Evolutionary conservation across 2,888 invertebrate species (phyloP).

Genomic region (Athrips mouffetella): DNA sequence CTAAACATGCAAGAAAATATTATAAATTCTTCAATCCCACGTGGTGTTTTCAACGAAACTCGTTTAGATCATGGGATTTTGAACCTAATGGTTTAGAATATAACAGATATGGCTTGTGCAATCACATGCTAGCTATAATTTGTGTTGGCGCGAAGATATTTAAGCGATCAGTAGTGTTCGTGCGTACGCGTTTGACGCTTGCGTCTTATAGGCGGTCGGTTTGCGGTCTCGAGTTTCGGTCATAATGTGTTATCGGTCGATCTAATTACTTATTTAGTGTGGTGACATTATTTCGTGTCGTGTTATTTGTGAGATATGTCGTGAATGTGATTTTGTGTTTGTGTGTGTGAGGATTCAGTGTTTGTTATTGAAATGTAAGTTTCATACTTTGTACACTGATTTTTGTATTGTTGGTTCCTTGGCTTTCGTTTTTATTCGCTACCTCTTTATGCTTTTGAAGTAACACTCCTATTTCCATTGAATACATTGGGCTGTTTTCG

Average conservation of each 20-base stretch:
- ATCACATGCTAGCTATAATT: conserved; percentile 32
- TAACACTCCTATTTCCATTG: background rate
- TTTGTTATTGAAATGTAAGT: conserved; percentile 16
- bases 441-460: no score
- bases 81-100: background rate
- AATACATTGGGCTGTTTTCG: conserved; percentile 9
- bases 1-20: background rate
- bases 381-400: background rate
- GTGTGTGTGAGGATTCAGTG: conserved; percentile 10
- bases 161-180: conserved; percentile 50
- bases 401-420: background rate
- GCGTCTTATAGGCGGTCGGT: conserved; percentile 37
- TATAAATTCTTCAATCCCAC: background rate
- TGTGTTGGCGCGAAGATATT: conserved; percentile 47
- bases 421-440: background rate
- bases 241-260: conserved; percentile 15
- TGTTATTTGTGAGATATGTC: conserved; percentile 12
- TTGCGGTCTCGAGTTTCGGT: background rate
- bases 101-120: background rate
- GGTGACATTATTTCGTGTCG: background rate
- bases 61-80: background rate
- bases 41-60: background rate
- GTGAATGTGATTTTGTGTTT: background rate
- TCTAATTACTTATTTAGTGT: background rate
- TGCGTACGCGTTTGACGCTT: conserved; percentile 55